phyloP scores from a whole-genome alignment of 1,140 invertebrate genomes.

The Neodiprion pinetum region DNA sequence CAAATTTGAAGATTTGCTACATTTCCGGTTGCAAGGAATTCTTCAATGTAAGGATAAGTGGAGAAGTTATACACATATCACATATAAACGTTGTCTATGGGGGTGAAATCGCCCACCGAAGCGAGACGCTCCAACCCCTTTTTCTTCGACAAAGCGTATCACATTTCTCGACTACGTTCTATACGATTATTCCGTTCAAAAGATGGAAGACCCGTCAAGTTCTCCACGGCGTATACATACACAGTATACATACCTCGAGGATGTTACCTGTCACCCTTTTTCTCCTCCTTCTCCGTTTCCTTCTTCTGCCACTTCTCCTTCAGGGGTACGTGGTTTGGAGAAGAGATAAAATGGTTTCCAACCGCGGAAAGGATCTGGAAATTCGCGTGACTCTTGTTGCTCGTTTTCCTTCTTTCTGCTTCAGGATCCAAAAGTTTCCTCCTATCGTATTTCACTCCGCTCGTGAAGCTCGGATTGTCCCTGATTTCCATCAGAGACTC shows the following conservation, averaged over 20 bases:
- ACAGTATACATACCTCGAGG: neutral
- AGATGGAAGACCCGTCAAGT: neutral
- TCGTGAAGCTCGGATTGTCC: slow-evolving; percentile 1
- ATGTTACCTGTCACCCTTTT: slow-evolving; percentile 1
- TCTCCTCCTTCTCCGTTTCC: neutral
- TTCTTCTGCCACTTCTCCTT: too few species aligned
- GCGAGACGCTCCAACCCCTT: neutral
- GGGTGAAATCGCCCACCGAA: neutral
- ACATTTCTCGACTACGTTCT: neutral
- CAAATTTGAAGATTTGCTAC: too few species aligned
- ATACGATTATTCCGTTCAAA: neutral
- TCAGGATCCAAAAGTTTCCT: neutral
- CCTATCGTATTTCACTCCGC: neutral
- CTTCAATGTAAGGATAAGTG: neutral
- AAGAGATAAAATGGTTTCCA: neutral
- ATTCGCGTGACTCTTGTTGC: neutral
- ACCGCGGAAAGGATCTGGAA: neutral
- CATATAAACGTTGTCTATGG: neutral
- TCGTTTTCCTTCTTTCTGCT: neutral
- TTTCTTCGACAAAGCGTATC: neutral
- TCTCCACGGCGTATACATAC: neutral
- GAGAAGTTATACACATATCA: neutral
- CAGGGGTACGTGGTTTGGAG: neutral
- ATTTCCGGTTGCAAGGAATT: neutral
- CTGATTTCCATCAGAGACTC: neutral